phyloP scores from a whole-genome alignment of 2,113 vertebrate species.

The Oostethus manadensis region DNA sequence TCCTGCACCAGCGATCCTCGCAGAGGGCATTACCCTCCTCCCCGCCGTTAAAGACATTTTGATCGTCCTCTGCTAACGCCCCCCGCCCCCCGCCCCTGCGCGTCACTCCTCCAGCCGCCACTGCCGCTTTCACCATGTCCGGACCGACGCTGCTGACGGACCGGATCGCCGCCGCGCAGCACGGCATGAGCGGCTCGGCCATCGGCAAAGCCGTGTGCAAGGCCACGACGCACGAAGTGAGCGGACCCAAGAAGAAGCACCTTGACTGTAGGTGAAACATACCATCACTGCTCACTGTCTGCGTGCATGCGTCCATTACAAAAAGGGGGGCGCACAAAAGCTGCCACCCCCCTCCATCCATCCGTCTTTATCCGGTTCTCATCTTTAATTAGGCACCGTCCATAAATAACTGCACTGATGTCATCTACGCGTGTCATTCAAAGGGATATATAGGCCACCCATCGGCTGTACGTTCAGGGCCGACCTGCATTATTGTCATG shows the following conservation, averaged over 20 bases:
- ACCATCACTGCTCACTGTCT: constrained; percentile 49
- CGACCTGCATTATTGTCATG: constrained; percentile 35
- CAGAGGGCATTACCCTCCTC: constrained; percentile 60
- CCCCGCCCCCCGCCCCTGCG: constrained; percentile 28
- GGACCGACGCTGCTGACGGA: constrained; percentile 86
- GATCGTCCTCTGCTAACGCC: constrained; percentile 53
- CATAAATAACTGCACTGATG: constrained; percentile 9
- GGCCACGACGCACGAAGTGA: constrained; percentile 87
- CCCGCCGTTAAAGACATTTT: constrained; percentile 64
- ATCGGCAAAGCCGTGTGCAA: constrained; percentile 86
- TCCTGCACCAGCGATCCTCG: constrained; percentile 31
- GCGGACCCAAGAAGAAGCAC: constrained; percentile 90
- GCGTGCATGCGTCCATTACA: constrained; percentile 20
- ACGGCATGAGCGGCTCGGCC: constrained; percentile 83
- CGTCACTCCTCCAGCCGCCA: constrained; percentile 44
- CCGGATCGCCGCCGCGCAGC: constrained; percentile 83
- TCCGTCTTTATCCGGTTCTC: constrained; percentile 32
- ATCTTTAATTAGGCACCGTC: constrained; percentile 39
- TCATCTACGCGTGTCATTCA: constrained; percentile 47
- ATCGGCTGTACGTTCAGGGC: constrained; percentile 48
- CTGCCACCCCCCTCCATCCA: neutral
- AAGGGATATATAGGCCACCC: constrained; percentile 56
- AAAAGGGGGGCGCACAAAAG: constrained; percentile 38
- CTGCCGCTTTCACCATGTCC: constrained; percentile 71
- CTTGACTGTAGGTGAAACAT: constrained; percentile 83